Base-by-base conservation (phyloP, 1,140 invertebrate species). In the Venustaconcha ellipsiformis region DNA sequence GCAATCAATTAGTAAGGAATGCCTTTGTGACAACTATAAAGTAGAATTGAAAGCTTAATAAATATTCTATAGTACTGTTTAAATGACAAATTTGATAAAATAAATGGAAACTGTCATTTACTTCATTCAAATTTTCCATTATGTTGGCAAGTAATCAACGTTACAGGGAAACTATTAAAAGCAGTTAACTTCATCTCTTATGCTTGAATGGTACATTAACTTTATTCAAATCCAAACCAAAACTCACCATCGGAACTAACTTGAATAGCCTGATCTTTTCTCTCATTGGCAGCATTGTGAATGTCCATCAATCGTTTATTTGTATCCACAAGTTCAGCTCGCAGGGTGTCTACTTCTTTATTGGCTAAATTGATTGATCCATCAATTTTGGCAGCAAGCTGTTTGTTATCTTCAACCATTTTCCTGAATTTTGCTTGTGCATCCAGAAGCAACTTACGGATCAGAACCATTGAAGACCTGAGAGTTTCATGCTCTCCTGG, bases 341-440 rank as follows among this genome's bases (percentile, higher is more conserved):
- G 87, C 58, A 93, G 88, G 55, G 89, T 88, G 62, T 90, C 90
- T 72, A 92, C 92, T 83, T 93, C 92, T 74, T 92, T 91, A 80
- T 93, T 92, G 18, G 92, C 92, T 72, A 91, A 89, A 80, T 93
- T 92, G 68, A 93, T 91, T 82, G 93, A 92, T n/a, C 91, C 90
- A 85, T 94, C 93, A 76, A 94, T 92, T 80, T 92, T 90, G 74
- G 91, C 89, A 62, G 92, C 93, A 70, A 93, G 90, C 78, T 92
- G 91, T 89, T 92, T 92, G 89, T 94, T 94, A 87, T 94, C 93
- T 88, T 94, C 93, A 82, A 94, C 93, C 93, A 94, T 94, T 88
- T 92, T 92, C 85, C 92, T 92, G 87, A 94, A 93, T 90, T 93
- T 93, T 37, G 90, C 91, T 91, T 91, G 91, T 30, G 90, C 90